phyloP scores from a whole-genome alignment of 1,140 invertebrate genomes.

The Druon quercuslanigerum region DNA sequence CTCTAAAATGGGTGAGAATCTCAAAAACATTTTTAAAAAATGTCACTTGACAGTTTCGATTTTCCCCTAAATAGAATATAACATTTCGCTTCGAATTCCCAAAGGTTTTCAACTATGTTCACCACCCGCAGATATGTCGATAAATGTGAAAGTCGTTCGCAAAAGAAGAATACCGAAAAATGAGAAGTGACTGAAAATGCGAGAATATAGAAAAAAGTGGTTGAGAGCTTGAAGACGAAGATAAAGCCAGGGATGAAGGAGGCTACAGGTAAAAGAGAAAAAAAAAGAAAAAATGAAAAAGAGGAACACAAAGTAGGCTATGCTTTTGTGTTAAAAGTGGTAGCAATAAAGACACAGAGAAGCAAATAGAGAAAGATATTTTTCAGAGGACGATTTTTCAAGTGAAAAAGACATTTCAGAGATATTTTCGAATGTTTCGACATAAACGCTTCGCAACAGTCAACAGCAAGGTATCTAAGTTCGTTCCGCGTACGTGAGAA shows the following conservation, averaged over 20 bases:
- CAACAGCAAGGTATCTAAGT: neutral
- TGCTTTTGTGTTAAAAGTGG: neutral
- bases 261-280: neutral
- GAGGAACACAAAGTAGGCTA: neutral
- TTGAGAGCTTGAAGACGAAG: constrained; percentile 34
- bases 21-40: too few relatives aligned
- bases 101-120: neutral
- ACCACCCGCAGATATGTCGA: constrained; percentile 14
- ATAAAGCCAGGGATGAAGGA: constrained; percentile 38
- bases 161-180: neutral
- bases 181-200: constrained; percentile 13
- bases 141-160: neutral
- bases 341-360: constrained; percentile 1
- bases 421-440: constrained; percentile 28
- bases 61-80: neutral
- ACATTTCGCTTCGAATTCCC: neutral
- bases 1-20: too few relatives aligned
- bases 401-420: neutral
- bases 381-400: constrained; percentile 19
- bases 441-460: neutral
- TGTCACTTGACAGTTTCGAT: neutral
- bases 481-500: neutral
- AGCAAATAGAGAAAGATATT: neutral
- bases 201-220: constrained; percentile 12
- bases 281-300: neutral